Base-by-base conservation (phyloP, 2,888 invertebrate genomes). In the Caenorhabditis afra region DNA sequence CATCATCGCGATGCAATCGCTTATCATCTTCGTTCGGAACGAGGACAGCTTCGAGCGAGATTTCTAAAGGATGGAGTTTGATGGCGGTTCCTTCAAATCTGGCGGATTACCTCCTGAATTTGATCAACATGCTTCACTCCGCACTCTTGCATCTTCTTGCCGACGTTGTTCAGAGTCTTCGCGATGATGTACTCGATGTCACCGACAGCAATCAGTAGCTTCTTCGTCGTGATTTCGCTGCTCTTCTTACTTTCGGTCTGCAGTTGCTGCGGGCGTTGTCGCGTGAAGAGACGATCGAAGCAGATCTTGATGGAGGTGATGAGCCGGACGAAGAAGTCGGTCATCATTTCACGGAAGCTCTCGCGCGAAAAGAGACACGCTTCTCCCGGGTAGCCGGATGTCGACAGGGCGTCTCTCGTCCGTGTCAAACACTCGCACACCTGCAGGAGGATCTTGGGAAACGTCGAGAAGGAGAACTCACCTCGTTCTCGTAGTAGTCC, bases 401-500 rank as follows among this genome's bases (percentile, higher is more conserved):
- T 79, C 10, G 87, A 81, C 8, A 90, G 81, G 10, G 87, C 84
- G 20, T 85, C 85, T 14, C 85, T 79, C 11, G 87, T 71, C n/a
- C 84, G 73, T 0, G 86, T 76, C 8, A 90, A 62, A 49, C 87
- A 82, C 67, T 90, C 89, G 65, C 84, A 85, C 8, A 89, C 73
- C 86, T 87, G 59, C 3, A 29, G 7, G 4, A 29, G 29, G 29
- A 7, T 29, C 12, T 20, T 18, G 41, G n/a, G n/a, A n/a, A n/a
- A n/a, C n/a, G n/a, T n/a, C n/a, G n/a, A n/a, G n/a, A n/a, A n/a
- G n/a, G n/a, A n/a, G n/a, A n/a, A n/a, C 11, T 8, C 52, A 87
- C 87, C 83, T 89, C 87, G 53, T 87, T 87, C 58, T 90, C 89
- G 65, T 84, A 90, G 29, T 88, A 81, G 66, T 90, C 90, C 0